Conservation (phyloP, 2,797 vertebrate species). For the Molossus molossus region DNA sequence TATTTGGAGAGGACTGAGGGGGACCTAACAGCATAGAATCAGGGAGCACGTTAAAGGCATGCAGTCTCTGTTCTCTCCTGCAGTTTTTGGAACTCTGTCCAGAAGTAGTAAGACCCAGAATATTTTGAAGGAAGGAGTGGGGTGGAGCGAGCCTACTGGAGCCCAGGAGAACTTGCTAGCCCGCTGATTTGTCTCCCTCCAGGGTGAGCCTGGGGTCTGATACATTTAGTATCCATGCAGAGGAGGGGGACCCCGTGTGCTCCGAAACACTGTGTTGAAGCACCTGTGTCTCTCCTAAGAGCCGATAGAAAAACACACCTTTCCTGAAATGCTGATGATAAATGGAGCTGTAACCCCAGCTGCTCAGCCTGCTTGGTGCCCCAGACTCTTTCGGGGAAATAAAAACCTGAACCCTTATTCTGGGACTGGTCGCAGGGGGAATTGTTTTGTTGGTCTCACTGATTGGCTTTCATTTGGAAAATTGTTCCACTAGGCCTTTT, state of each 20-base stretch:
- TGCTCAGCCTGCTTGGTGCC: background rate
- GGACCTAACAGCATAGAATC: background rate
- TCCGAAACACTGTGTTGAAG: background rate
- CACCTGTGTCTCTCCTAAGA: background rate
- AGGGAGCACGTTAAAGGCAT: background rate
- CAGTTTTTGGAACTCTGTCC: background rate
- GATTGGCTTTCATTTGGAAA: conserved; percentile 5
- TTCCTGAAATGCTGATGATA: background rate
- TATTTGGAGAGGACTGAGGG: background rate
- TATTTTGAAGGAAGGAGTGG: background rate
- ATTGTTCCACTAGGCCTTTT: background rate
- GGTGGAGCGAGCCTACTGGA: background rate
- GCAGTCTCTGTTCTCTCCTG: background rate
- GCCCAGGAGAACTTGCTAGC: fast-evolving
- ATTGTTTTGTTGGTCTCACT: background rate
- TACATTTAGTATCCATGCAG: background rate
- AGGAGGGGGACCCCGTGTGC: background rate
- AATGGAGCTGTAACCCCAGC: background rate
- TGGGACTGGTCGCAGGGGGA: background rate
- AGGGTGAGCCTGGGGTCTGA: fast-evolving
- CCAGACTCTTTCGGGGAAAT: background rate
- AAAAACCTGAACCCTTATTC: background rate
- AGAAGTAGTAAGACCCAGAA: background rate
- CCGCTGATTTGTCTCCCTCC: background rate
- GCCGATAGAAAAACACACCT: background rate